Base-by-base conservation (phyloP, 2,888 invertebrate species). In the Cerastis rubricosa region DNA sequence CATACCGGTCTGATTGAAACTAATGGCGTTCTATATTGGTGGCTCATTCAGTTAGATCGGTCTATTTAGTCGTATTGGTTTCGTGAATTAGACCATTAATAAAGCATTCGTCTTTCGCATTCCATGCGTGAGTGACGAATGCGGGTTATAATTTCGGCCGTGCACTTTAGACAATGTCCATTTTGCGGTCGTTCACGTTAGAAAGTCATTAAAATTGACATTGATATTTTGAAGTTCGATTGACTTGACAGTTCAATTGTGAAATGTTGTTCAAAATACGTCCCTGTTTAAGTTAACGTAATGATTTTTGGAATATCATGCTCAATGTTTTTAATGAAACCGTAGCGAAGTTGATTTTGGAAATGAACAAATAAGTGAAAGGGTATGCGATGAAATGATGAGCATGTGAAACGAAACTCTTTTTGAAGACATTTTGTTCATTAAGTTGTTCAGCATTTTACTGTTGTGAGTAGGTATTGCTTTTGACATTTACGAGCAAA, bases 1-100 rank as follows among this genome's bases (percentile, higher is more conserved):
- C 85, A 88, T 86, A 86, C 83, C 78, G 88, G 85, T 87, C 87
- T 92, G 90, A 94, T 94, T 92, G 91, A 89, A 90, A 91, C 90
- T 92, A 93, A 94, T 92, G 89, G 89, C 67, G 57, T 83, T 72
- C 76, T 78, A 77, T 78, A 83, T 81, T 78, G 86, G 81, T 82
- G 49, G 79, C 71, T 85, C 82, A 84, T 87, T 89, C 87, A 80
- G 77, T 80, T 73, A 77, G 67, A 78, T 79, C 64, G 75, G 76
- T 81, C 83, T 84, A 84, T 87, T 85, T 83, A 84, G 81, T 80
- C 74, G 72, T 63, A 77, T 83, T 63, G 66, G 69, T 51, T 66
- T 78, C 47, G 68, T 81, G 74, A 85, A 82, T 85, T 75, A 75
- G 61, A 76, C 54, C 76, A 87, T 88, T 69, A 83, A 67, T 81